Base-by-base conservation (phyloP, 2,797 vertebrate genomes). In the Margarornis squamiger region DNA sequence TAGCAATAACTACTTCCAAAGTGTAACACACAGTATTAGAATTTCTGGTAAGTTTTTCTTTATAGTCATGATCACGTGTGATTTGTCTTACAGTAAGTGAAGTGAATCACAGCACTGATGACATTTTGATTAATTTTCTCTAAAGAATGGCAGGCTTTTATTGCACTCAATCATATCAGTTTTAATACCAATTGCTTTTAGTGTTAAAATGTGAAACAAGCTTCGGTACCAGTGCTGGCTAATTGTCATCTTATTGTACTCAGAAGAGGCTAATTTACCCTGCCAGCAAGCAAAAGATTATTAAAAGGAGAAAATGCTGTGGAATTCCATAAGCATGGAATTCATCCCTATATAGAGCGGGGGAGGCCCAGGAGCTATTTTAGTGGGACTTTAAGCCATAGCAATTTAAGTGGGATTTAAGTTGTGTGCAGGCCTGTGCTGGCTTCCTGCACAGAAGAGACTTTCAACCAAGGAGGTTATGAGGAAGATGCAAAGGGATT, bases 401-500 rank as follows among this genome's bases (percentile, higher is more conserved):
- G 91, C 81, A 96, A 95, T 96, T 96, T 90, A 86, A 94, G 78
- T 48, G 65, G 93, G 89, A 96, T 95, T 96, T 93, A 52, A 70
- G 46, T 24, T 72, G 48, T 78, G 43, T 0, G 0, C 51, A 67
- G 79, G 81, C 51, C 51, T 7, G 6, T 10, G 43, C 62, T 89
- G 65, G 72, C 57, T 93, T 93, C 93, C 89, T 96, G 91, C 70
- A 62, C 4, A 4, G 66, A 62, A 75, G 49, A 62, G 66, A 36
- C 51, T 95, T 86, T 86, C 55, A 73, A 88, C 32, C 39, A 49
- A 70, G 90, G 62, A n/a, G 5, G 3, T 84, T 94, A 81, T 84
- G 59, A 95, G 39, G 61, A 93, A 92, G 85, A 94, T 52, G 30
- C 9, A 7, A 72, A 87, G 61, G 82, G 85, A 95, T 94, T 95